A percentile compares a stretch with the other conserved stretches of the same genome.
phyloP scores from a whole-genome alignment of 2,888 invertebrate genomes.

The Hirtodrosophila duncani region DNA sequence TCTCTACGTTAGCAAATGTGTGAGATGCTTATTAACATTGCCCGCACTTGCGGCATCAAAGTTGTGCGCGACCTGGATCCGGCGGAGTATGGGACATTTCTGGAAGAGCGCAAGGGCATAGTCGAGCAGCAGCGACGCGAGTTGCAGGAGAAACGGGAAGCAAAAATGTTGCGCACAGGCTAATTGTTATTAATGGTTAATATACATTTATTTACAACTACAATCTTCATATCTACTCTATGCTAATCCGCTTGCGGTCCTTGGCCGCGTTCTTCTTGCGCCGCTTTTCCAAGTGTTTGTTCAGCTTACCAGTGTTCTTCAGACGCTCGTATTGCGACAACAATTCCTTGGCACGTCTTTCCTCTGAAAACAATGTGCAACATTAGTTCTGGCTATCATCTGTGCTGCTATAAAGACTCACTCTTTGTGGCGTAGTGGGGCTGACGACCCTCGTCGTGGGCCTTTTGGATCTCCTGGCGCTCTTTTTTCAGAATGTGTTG shows the following conservation, averaged over 20 bases:
- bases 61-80: conserved; percentile 87
- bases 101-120: conserved; percentile 85
- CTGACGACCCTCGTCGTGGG: conserved; percentile 83
- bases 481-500: conserved; percentile 80
- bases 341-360: conserved; percentile 85
- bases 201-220: conserved; percentile 47
- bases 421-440: conserved; percentile 87
- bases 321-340: conserved; percentile 89
- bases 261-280: conserved; percentile 84
- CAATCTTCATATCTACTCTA: conserved; percentile 57
- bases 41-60: conserved; percentile 90
- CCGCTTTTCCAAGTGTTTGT: conserved; percentile 88
- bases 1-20: conserved; percentile 84
- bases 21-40: conserved; percentile 86
- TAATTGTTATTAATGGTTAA: conserved; percentile 68
- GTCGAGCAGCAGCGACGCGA: conserved; percentile 87
- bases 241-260: conserved; percentile 76
- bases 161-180: conserved; percentile 92
- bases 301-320: conserved; percentile 87
- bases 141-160: conserved; percentile 90
- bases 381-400: no score
- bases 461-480: conserved; percentile 80
- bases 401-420: conserved; percentile 78
- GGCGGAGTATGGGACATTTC: conserved; percentile 89
- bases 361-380: conserved; percentile 84